Conservation (phyloP, 1,140 invertebrate genomes). For the Tribolium madens region DNA sequence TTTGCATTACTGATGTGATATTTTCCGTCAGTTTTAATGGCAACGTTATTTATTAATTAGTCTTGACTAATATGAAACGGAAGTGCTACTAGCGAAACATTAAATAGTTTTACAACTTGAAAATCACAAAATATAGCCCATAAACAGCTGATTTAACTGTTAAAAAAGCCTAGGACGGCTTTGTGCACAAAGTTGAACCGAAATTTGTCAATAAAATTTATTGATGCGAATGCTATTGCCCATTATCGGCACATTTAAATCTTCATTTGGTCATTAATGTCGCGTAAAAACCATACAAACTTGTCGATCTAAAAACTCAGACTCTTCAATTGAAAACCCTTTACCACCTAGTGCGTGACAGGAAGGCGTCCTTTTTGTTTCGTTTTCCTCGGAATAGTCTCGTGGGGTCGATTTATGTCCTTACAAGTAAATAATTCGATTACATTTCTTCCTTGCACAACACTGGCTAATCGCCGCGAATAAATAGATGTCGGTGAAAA, state of each 20-base stretch:
- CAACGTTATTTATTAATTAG: not conserved
- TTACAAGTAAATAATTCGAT: constrained; percentile 58
- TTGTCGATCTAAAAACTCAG: not conserved
- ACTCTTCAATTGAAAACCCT: not conserved
- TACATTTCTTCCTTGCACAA: constrained; percentile 54
- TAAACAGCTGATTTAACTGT: constrained; percentile 14
- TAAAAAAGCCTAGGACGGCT: not conserved
- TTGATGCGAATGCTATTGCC: not conserved
- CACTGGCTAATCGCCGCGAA: constrained; percentile 50
- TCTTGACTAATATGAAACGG: not conserved
- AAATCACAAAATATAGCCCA: constrained; percentile 1
- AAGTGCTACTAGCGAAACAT: not conserved
- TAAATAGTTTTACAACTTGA: not conserved
- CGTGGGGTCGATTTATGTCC: constrained; percentile 50
- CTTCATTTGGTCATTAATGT: not conserved
- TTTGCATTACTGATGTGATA: not conserved
- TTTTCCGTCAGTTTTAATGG: not conserved
- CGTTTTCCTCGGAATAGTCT: not conserved
- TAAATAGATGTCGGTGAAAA: constrained; percentile 46
- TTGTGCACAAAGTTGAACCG: not conserved
- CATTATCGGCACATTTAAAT: constrained; percentile 11
- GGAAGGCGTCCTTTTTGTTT: not conserved
- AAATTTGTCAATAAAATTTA: constrained; percentile 22
- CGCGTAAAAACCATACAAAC: not conserved
- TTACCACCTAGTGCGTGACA: not conserved